Base-by-base conservation (phyloP, 37 sponge, comb jelly and placozoan species). In the Haliclona indistincta region DNA sequence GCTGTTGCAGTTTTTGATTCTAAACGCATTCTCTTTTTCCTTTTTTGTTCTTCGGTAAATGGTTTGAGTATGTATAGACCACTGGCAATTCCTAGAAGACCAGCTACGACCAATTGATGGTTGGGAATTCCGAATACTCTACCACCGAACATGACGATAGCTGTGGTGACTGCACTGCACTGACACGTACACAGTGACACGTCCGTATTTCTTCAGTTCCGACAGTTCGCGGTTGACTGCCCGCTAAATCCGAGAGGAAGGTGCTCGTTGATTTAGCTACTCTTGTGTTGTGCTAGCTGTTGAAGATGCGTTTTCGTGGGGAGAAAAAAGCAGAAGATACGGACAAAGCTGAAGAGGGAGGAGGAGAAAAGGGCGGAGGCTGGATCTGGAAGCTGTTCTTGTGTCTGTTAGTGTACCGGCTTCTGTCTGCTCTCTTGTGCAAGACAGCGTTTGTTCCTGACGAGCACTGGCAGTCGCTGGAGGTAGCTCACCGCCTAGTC, bases 391-490 rank as follows among this genome's bases (percentile, higher is more conserved):
- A n/a, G 51, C 15, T 47, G 15, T 47, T 47, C 15, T 10, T 47
- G 15, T 26, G 53, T 26, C 53, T 86, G 68, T 35, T 80, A 7
- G 22, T 71, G 6, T 84, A 80, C 40, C 76, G 93, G 11, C 13
- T 49, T 10, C 30, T 81, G 13, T 87, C 78, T 65, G 95, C 86
- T 15, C 22, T 80, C 38, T 67, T 87, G 25, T 71, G 78, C 30
- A 74, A 77, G 36, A 91, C 95, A 3, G 51, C 62, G 35, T 95
- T 91, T 67, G 95, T 91, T 3, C 89, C 95, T 23, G 95, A 95
- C 66, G 95, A 95, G 52, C 81, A 87, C 77, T 95, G 91, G 91
- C 95, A 94, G 73, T 35, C 79, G 1, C 71, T 94, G 60, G 95
- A 94, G 58, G 88, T 94, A 15, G 88, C 91, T 26, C 90, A 94